Percentiles rank a stretch among this genome's conserved stretches.
Evolutionary conservation across 1,140 invertebrate genomes (phyloP).

Genomic region (Solenopsis invicta): DNA sequence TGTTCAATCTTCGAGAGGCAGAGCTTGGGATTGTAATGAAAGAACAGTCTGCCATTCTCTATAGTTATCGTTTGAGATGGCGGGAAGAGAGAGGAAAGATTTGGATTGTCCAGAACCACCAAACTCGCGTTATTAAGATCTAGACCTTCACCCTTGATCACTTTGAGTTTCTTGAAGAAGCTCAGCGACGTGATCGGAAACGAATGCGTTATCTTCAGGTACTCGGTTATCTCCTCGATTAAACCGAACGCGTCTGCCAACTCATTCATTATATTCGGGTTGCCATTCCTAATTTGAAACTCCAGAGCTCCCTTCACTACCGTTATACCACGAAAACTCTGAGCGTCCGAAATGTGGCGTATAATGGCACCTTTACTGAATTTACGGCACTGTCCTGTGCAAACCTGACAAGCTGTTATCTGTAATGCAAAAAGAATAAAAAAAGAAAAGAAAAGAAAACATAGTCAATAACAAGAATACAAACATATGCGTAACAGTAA

Average conservation of each 20-base stretch:
- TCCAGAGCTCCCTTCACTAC: constrained; percentile 88
- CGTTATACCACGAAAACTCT: constrained; percentile 87
- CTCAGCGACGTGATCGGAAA: constrained; percentile 88
- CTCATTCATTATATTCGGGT: constrained; percentile 87
- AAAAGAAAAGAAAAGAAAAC: background rate
- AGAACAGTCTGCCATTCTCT: constrained; percentile 89
- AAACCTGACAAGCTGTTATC: constrained; percentile 75
- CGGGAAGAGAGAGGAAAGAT: constrained; percentile 77
- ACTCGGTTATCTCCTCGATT: constrained; percentile 89
- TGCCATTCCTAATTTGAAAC: constrained; percentile 88
- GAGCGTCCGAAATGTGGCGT: constrained; percentile 80
- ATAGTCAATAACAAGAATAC: background rate
- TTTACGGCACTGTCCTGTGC: constrained; percentile 80
- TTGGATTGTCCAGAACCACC: constrained; percentile 87
- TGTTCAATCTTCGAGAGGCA: constrained; percentile 90
- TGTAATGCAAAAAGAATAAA: constrained; percentile 61
- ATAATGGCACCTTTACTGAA: constrained; percentile 82
- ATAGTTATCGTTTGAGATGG: constrained; percentile 87
- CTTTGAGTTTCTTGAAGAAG: constrained; percentile 88
- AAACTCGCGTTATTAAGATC: constrained; percentile 87
- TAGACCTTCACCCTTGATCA: constrained; percentile 87
- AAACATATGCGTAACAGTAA: background rate
- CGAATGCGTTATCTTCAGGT: constrained; percentile 89
- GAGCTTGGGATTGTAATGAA: constrained; percentile 93
- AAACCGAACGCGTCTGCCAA: constrained; percentile 88